Percentiles rank a stretch among this genome's conserved stretches.
Evolutionary conservation across 64 coral and sea anemone species (phyloP).

Genomic region (Montipora capricornis): DNA sequence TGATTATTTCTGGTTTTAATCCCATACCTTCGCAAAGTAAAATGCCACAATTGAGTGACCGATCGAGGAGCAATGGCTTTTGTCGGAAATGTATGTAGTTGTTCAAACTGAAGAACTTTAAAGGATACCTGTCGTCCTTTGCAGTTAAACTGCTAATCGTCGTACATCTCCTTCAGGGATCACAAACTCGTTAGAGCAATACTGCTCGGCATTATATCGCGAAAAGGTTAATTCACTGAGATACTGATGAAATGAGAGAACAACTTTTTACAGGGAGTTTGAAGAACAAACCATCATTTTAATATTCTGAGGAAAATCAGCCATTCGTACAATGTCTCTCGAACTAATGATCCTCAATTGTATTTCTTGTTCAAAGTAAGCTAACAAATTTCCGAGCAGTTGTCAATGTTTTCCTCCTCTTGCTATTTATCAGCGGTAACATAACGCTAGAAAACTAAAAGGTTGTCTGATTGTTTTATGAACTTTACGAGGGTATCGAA

Average conservation of each 20-base stretch:
- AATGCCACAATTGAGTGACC: too few species aligned
- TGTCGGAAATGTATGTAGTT: too few species aligned
- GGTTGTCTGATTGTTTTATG: neutral
- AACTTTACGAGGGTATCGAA: neutral
- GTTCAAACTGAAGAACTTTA: neutral
- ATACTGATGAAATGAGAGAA: neutral
- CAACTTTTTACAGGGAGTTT: too few species aligned
- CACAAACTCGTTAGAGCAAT: neutral
- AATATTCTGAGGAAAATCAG: neutral
- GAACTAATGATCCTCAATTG: neutral
- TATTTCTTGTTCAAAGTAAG: neutral
- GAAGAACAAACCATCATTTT: neutral
- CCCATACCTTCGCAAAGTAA: too few species aligned
- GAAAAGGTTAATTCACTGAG: neutral
- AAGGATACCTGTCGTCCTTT: neutral
- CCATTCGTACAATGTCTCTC: neutral
- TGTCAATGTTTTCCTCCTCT: conserved; percentile 8
- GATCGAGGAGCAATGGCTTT: too few species aligned
- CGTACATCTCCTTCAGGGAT: neutral
- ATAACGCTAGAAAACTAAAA: too few species aligned
- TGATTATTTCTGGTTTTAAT: neutral
- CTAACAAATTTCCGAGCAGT: neutral
- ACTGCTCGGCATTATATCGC: neutral
- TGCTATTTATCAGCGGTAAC: neutral
- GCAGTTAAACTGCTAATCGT: neutral